These are phyloP conservation scores for Osmerus mordax DNA, from an alignment of 2,113 vertebrate genomes.

Conservation along the genomic window DNA sequence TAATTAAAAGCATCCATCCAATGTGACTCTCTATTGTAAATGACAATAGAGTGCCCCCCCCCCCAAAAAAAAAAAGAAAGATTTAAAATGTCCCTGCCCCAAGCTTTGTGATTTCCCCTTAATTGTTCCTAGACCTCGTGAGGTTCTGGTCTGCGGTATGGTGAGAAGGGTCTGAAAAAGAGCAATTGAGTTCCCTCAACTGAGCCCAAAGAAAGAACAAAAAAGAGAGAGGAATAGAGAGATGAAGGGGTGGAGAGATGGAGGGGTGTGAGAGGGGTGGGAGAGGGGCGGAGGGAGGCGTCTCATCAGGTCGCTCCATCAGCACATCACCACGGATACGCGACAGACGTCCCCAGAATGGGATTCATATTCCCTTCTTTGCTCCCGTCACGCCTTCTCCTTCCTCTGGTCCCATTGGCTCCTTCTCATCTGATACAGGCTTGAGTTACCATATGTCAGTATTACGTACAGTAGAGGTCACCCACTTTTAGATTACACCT, in stretches of 20 bases:
- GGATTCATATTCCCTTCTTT: slow-evolving; percentile 30
- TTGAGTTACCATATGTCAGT: slow-evolving; percentile 56
- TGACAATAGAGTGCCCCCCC: too few species aligned
- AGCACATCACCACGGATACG: slow-evolving; percentile 31
- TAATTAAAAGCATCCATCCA: too few species aligned
- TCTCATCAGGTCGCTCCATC: slow-evolving; percentile 44
- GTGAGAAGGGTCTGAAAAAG: slow-evolving; percentile 33
- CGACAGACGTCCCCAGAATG: slow-evolving; percentile 42
- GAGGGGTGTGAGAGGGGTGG: neutral
- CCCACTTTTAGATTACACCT: slow-evolving; percentile 45
- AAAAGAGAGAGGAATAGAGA: neutral
- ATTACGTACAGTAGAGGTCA: slow-evolving; percentile 59
- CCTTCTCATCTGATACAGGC: slow-evolving; percentile 41
- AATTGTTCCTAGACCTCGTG: slow-evolving; percentile 45
- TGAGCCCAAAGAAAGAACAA: slow-evolving; percentile 1
- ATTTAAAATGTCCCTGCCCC: neutral
- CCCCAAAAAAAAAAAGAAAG: neutral
- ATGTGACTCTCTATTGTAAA: too few species aligned
- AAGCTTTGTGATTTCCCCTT: slow-evolving; percentile 28
- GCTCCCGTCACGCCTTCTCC: neutral
- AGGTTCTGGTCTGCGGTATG: slow-evolving; percentile 36
- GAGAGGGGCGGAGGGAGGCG: slow-evolving; percentile 10
- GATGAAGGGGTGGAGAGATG: neutral
- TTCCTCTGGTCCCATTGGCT: neutral
- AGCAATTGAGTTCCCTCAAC: slow-evolving; percentile 35